Evolutionary conservation across 2,888 invertebrate species (phyloP).

Genomic region (Eupithecia inturbata): DNA sequence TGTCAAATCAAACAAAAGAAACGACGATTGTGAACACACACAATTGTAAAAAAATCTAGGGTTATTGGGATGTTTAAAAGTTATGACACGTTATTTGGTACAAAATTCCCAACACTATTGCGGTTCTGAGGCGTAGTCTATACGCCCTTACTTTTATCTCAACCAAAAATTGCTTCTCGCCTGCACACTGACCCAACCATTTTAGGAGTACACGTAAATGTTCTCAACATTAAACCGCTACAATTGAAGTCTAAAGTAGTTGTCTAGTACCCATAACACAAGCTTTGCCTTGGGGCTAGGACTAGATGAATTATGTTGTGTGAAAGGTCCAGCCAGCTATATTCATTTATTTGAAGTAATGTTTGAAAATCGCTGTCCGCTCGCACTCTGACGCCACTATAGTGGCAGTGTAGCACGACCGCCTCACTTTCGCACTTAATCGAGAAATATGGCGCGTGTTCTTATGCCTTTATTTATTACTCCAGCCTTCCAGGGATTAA

Average conservation of each 20-base stretch:
- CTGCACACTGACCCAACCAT: neutral
- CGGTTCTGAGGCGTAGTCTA: neutral
- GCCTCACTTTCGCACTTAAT: conserved; percentile 82
- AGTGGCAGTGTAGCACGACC: conserved; percentile 55
- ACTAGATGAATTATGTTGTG: no score
- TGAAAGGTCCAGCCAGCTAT: no score
- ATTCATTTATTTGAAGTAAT: neutral
- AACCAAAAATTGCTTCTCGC: neutral
- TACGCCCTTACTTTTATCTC: neutral
- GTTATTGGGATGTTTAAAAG: neutral
- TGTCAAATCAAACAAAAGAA: neutral
- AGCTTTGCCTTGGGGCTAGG: no score
- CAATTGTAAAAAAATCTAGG: no score
- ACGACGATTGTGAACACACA: neutral
- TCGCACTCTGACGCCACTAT: conserved; percentile 42
- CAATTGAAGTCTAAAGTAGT: neutral
- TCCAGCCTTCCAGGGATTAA: conserved; percentile 72
- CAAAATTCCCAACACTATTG: neutral
- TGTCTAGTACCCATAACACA: no score
- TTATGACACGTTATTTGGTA: neutral
- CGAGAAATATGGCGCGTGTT: conserved; percentile 82
- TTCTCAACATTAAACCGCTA: neutral
- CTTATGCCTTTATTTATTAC: conserved; percentile 82
- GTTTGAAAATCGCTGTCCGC: conserved; percentile 43
- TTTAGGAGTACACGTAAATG: neutral